Percentiles rank a stretch among this genome's conserved stretches.
Conservation (phyloP, 2,888 invertebrate genomes). For the Nomada hirtipes region DNA sequence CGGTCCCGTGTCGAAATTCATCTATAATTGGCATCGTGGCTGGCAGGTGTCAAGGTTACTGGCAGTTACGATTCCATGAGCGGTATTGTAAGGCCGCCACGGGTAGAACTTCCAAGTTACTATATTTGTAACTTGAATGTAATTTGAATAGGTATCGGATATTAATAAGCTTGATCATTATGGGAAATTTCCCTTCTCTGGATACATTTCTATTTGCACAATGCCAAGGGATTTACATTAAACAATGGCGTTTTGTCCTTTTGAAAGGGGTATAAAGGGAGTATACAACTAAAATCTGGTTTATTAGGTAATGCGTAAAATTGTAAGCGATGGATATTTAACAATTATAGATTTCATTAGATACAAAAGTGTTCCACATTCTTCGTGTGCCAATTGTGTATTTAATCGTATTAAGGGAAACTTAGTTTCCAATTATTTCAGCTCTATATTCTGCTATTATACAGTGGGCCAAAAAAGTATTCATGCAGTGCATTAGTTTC, state of each 20-base stretch:
- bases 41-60: not conserved
- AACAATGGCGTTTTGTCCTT: not conserved
- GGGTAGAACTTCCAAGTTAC: not conserved
- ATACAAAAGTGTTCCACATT: no score
- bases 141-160: not conserved
- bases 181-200: not conserved
- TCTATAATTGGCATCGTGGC: not conserved
- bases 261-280: not conserved
- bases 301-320: no score
- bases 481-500: no score
- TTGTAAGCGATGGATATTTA: no score
- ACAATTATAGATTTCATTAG: not conserved
- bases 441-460: no score
- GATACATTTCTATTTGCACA: not conserved
- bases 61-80: not conserved
- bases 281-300: not conserved
- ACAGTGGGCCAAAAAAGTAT: no score
- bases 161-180: not conserved
- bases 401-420: no score
- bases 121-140: not conserved
- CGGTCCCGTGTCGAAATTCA: not conserved
- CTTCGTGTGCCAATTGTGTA: no score
- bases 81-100: not conserved
- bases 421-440: no score
- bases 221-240: not conserved